Conservation (phyloP, 2,113 vertebrate species). For the Peucedramus taeniatus region DNA sequence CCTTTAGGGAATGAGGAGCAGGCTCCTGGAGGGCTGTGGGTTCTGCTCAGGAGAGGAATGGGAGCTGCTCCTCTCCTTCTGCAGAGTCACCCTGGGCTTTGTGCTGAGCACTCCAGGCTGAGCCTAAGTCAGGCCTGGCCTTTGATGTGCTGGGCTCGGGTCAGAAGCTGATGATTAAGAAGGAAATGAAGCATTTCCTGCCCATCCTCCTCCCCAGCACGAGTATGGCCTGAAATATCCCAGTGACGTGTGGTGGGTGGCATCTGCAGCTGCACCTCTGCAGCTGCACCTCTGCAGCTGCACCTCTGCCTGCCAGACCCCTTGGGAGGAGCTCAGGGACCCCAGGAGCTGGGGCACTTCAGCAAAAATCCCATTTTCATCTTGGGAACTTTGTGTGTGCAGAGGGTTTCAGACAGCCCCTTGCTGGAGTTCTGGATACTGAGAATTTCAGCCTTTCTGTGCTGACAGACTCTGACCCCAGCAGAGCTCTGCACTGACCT, state of each 20-base stretch:
- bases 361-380: rapidly evolving
- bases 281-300: too few species aligned
- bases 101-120: rapidly evolving
- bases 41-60: neutral
- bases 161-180: neutral
- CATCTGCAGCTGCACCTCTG: neutral
- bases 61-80: rapidly evolving
- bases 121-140: neutral
- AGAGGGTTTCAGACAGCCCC: neutral
- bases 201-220: neutral
- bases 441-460: neutral
- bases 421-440: neutral
- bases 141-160: neutral
- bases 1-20: neutral
- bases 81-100: neutral
- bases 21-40: rapidly evolving
- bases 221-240: neutral
- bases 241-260: neutral
- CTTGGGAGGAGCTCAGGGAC: rapidly evolving
- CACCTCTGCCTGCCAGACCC: rapidly evolving
- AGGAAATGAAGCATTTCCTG: conserved; percentile 13
- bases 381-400: rapidly evolving
- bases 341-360: rapidly evolving
- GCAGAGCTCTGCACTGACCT: neutral
- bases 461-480: neutral